Conservation (phyloP, 2,797 vertebrate genomes). For the Pangasius macronema region DNA sequence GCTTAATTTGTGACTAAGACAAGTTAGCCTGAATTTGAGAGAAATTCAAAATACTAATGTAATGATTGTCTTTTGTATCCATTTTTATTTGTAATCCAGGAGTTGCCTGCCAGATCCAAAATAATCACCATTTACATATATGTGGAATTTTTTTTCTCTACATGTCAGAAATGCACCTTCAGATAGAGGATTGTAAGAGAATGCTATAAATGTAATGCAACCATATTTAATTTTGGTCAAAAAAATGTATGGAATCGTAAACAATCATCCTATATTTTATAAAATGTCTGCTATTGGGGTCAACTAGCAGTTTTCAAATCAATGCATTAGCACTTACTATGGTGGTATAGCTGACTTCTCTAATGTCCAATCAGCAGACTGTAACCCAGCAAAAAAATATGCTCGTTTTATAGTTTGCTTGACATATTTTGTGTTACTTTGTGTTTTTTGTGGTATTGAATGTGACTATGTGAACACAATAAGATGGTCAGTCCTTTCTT, state of each 20-base stretch:
- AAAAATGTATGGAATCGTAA: neutral
- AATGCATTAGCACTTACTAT: neutral
- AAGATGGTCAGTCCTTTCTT: conserved; percentile 24
- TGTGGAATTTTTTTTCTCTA: neutral
- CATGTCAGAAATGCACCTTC: neutral
- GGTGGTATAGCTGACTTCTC: neutral
- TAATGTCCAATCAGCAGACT: neutral
- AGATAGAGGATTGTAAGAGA: neutral
- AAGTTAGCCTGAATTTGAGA: neutral
- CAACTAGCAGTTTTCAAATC: neutral
- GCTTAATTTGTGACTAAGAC: neutral
- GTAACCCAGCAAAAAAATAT: neutral
- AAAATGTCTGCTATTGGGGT: neutral
- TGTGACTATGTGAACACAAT: conserved; percentile 10
- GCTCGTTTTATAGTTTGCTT: neutral
- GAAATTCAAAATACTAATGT: neutral
- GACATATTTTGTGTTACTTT: neutral
- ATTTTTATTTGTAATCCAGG: neutral
- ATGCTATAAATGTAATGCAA: neutral
- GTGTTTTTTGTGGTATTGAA: neutral
- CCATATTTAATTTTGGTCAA: neutral
- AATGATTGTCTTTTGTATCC: neutral
- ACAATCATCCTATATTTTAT: neutral
- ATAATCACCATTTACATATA: neutral
- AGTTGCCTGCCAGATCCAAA: neutral